Evolutionary conservation across 2,888 invertebrate species (phyloP).

Genomic region (Thecocarcelia acutangulata): DNA sequence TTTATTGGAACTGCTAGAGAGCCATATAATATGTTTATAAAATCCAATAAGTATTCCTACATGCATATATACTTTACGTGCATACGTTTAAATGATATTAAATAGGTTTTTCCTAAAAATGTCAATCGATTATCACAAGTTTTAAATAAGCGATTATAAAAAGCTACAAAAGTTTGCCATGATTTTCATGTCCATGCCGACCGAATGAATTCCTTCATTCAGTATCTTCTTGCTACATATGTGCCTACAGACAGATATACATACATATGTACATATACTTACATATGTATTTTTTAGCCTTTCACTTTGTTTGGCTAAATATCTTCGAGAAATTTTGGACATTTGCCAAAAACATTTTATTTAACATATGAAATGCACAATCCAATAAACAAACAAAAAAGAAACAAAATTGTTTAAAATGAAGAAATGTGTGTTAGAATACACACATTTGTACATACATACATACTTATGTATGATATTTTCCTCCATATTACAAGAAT

Average conservation of each 20-base stretch:
- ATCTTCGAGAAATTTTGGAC: conserved; percentile 35
- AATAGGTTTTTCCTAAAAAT: too few relatives aligned
- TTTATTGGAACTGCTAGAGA: too few relatives aligned
- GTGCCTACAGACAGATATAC: too few relatives aligned
- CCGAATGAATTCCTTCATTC: neutral
- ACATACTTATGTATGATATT: too few relatives aligned
- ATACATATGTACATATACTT: too few relatives aligned
- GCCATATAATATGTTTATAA: too few relatives aligned
- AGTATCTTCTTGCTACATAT: neutral
- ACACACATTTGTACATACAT: too few relatives aligned
- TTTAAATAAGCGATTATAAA: conserved; percentile 11
- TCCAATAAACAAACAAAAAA: neutral
- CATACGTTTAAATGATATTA: too few relatives aligned
- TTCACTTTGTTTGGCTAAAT: conserved; percentile 41
- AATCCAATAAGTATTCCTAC: too few relatives aligned
- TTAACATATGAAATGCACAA: conserved; percentile 20
- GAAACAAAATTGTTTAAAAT: neutral
- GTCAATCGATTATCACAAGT: conserved; percentile 30
- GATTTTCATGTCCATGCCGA: conserved; percentile 1
- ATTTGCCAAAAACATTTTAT: conserved; percentile 39
- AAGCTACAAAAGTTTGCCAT: conserved; percentile 6
- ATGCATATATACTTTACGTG: too few relatives aligned
- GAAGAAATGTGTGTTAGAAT: too few relatives aligned
- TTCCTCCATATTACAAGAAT: too few relatives aligned
- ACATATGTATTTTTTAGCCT: conserved; percentile 4